A percentile compares a stretch with the other conserved stretches of the same genome.
Evolutionary conservation across 1,140 invertebrate species (phyloP).

Genomic region (Aradophagus sp.): DNA sequence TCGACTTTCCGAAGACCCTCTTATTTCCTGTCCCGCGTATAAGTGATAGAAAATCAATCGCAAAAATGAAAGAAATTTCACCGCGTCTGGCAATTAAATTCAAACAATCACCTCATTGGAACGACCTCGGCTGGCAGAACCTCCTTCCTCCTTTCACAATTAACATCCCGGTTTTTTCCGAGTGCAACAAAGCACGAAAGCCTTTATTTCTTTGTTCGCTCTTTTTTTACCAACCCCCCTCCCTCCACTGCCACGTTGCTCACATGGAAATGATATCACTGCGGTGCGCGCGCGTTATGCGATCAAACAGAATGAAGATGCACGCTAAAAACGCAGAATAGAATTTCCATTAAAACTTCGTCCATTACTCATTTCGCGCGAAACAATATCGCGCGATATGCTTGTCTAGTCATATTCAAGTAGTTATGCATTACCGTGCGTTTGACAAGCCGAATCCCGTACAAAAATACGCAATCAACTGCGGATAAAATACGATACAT

Average conservation of each 20-base stretch:
- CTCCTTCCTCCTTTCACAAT: slow-evolving; percentile 11
- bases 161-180: slow-evolving; percentile 8
- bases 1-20: slow-evolving; percentile 9
- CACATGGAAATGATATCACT: slow-evolving; percentile 46
- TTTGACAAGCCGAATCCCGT: slow-evolving; percentile 49
- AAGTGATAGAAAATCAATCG: slow-evolving; percentile 42
- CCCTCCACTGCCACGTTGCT: no score
- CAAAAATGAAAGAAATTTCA: slow-evolving; percentile 25
- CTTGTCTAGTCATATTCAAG: slow-evolving; percentile 50
- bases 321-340: slow-evolving; percentile 41
- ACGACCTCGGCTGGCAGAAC: not conserved
- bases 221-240: no score
- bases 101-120: slow-evolving; percentile 12
- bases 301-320: slow-evolving; percentile 46
- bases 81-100: slow-evolving; percentile 22
- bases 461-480: slow-evolving; percentile 45
- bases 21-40: slow-evolving; percentile 21
- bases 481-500: slow-evolving; percentile 33
- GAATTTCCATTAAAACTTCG: slow-evolving; percentile 55
- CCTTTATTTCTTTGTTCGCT: no score
- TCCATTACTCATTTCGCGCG: slow-evolving; percentile 47
- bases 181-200: no score
- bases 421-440: slow-evolving; percentile 54
- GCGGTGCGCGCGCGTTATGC: slow-evolving; percentile 21
- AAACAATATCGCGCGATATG: slow-evolving; percentile 52